Evolutionary conservation across 2,797 vertebrate genomes (phyloP).

Genomic region (Eptatretus atami): DNA sequence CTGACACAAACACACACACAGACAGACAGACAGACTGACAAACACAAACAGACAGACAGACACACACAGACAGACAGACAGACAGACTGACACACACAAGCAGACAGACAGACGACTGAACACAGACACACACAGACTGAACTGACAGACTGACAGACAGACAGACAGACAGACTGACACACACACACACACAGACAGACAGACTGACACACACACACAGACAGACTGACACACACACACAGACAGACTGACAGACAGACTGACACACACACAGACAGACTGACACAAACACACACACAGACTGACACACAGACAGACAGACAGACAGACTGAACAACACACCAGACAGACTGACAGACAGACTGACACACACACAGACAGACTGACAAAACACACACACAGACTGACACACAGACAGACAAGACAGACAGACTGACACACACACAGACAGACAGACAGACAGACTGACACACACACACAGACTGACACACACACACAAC

Average conservation of each 20-base stretch:
- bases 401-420: too few relatives aligned
- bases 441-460: constrained; percentile 1
- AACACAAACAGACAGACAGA: too few relatives aligned
- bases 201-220: not conserved
- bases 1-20: too few relatives aligned
- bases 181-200: not conserved
- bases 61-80: constrained; percentile 53
- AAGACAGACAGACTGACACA: too few relatives aligned
- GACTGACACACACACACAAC: constrained; percentile 10
- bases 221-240: not conserved
- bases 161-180: not conserved
- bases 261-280: not conserved
- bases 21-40: too few relatives aligned
- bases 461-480: constrained; percentile 1
- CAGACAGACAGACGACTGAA: not conserved
- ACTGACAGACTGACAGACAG: not conserved
- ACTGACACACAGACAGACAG: constrained; percentile 18
- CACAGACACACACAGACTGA: not conserved
- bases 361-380: not conserved
- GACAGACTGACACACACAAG: constrained; percentile 36
- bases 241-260: not conserved
- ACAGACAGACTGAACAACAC: constrained; percentile 11
- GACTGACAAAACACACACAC: too few relatives aligned
- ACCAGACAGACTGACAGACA: not conserved
- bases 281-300: not conserved